Percentiles rank a stretch among this genome's conserved stretches.
phyloP scores from a whole-genome alignment of 2,888 invertebrate genomes.

The Mimachlamys varia region DNA sequence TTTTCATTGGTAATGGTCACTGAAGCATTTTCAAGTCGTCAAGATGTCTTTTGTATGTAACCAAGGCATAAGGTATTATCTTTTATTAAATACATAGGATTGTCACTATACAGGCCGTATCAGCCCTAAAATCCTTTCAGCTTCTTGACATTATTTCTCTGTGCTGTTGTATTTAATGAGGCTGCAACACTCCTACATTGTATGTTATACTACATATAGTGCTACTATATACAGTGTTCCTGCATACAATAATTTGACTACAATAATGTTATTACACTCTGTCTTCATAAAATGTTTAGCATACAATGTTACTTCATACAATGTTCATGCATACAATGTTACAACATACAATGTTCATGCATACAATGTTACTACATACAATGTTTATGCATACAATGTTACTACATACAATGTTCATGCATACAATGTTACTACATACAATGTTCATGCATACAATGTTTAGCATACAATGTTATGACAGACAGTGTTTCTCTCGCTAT shows the following conservation, averaged over 20 bases:
- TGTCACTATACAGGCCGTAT: too few relatives aligned
- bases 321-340: background rate
- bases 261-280: background rate
- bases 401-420: background rate
- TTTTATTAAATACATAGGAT: too few relatives aligned
- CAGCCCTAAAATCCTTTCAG: too few relatives aligned
- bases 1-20: too few relatives aligned
- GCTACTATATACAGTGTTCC: background rate
- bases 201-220: too few relatives aligned
- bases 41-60: too few relatives aligned
- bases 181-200: too few relatives aligned
- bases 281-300: background rate
- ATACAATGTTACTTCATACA: background rate
- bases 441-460: background rate
- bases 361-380: background rate
- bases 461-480: background rate
- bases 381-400: background rate
- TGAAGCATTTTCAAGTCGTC: too few relatives aligned
- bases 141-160: too few relatives aligned
- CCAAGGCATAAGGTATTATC: too few relatives aligned
- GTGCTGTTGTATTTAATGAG: too few relatives aligned
- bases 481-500: background rate
- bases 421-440: background rate
- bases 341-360: background rate
- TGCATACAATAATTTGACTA: too few relatives aligned